phyloP scores from a whole-genome alignment of 2,113 vertebrate genomes.

The Tor tambroides region DNA sequence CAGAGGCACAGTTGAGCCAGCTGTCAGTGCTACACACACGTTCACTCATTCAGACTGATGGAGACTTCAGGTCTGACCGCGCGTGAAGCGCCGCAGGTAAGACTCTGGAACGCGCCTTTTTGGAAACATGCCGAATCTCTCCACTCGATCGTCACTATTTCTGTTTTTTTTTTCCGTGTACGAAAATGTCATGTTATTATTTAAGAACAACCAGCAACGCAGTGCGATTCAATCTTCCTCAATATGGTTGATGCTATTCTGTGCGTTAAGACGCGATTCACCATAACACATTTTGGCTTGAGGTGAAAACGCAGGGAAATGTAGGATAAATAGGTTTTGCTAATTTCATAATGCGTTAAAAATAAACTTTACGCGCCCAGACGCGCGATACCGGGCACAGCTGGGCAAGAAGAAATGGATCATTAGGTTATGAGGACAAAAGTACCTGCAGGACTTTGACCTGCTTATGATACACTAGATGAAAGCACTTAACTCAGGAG shows the following conservation, averaged over 20 bases:
- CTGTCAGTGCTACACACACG: background rate
- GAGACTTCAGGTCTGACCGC: slow-evolving; percentile 21
- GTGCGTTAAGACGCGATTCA: background rate
- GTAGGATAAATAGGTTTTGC: background rate
- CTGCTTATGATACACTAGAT: slow-evolving; percentile 24
- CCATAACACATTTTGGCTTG: background rate
- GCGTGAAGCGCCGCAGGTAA: slow-evolving; percentile 21
- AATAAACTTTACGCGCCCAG: slow-evolving; percentile 10
- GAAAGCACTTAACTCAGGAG: slow-evolving; percentile 31
- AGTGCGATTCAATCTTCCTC: background rate
- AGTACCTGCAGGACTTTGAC: slow-evolving; percentile 48
- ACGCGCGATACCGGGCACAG: background rate
- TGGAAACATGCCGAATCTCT: background rate
- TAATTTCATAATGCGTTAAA: background rate
- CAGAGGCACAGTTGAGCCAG: slow-evolving; percentile 9
- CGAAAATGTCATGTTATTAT: background rate
- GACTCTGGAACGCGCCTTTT: background rate
- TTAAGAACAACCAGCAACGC: background rate
- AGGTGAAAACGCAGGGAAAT: background rate
- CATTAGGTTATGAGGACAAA: background rate
- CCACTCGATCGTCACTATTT: background rate
- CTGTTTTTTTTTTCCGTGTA: no score
- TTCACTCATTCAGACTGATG: slow-evolving; percentile 6
- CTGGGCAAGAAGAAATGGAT: slow-evolving; percentile 1
- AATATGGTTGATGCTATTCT: background rate